phyloP scores from a whole-genome alignment of 2,888 invertebrate species.

The Drosophila nigricruria region DNA sequence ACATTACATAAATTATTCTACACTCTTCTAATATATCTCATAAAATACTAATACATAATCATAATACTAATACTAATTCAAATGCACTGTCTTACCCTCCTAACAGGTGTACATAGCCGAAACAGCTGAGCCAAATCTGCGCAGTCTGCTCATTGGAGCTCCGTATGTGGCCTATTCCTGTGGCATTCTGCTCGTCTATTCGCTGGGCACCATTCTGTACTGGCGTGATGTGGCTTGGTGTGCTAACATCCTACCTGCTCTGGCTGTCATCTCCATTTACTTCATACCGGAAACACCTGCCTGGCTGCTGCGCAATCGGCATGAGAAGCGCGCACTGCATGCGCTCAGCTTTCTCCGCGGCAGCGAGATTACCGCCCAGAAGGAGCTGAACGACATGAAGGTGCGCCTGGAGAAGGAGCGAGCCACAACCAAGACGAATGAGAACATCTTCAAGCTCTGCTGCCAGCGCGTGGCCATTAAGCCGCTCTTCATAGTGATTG shows the following conservation, averaged over 20 bases:
- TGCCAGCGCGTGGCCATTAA: slow-evolving; percentile 88
- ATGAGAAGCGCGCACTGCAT: slow-evolving; percentile 86
- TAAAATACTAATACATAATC: background rate
- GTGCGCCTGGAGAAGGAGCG: slow-evolving; percentile 88
- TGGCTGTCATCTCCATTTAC: slow-evolving; percentile 88
- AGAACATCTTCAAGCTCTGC: slow-evolving; percentile 87
- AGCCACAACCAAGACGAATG: slow-evolving; percentile 77
- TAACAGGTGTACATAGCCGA: slow-evolving; percentile 91
- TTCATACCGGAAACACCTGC: slow-evolving; percentile 91
- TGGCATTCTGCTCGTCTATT: slow-evolving; percentile 91
- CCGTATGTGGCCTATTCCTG: slow-evolving; percentile 91
- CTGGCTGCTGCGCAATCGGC: slow-evolving; percentile 89
- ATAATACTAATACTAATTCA: background rate
- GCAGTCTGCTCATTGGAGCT: slow-evolving; percentile 90
- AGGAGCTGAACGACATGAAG: slow-evolving; percentile 88
- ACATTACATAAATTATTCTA: background rate
- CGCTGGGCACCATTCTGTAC: slow-evolving; percentile 88
- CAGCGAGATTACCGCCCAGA: slow-evolving; percentile 87
- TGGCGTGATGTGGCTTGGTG: slow-evolving; percentile 90
- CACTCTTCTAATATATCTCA: background rate
- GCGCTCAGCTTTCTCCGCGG: slow-evolving; percentile 88
- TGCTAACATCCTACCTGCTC: slow-evolving; percentile 87
- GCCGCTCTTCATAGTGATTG: slow-evolving; percentile 90
- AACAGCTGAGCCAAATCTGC: slow-evolving; percentile 90
- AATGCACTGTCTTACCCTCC: too few relatives aligned